Evolutionary conservation across 2,888 invertebrate genomes (phyloP).

Genomic region (Drosophila seclusa): DNA sequence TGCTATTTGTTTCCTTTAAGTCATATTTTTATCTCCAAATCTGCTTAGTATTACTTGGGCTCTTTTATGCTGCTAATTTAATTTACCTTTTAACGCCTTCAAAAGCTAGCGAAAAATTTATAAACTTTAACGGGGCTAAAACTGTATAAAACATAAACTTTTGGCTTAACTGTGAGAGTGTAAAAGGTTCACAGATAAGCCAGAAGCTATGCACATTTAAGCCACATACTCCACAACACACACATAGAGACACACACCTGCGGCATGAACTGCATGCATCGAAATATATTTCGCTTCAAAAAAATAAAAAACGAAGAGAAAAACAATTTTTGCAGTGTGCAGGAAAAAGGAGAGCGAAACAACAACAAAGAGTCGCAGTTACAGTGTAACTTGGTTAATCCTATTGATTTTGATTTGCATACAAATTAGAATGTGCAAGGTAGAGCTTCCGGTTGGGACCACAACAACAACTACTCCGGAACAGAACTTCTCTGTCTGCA

Average conservation of each 20-base stretch:
- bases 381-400: conserved; percentile 76
- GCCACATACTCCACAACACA: conserved; percentile 39
- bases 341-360: conserved; percentile 13
- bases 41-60: neutral
- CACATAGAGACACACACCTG: conserved; percentile 7
- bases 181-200: conserved; percentile 69
- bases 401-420: conserved; percentile 83
- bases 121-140: conserved; percentile 5
- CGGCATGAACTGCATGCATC: conserved; percentile 35
- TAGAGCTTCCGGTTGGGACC: conserved; percentile 18
- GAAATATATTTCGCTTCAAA: conserved; percentile 63
- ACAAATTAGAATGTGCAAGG: conserved; percentile 70
- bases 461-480: neutral
- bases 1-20: neutral
- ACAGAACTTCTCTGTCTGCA: conserved; percentile 25
- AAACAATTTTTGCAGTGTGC: conserved; percentile 54
- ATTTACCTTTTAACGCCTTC: conserved; percentile 12
- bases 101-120: conserved; percentile 24
- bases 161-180: conserved; percentile 63
- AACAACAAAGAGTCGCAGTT: conserved; percentile 8
- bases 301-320: conserved; percentile 51
- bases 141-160: conserved; percentile 57
- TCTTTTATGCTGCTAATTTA: conserved; percentile 19
- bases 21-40: neutral
- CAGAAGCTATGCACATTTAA: conserved; percentile 58